Percentiles rank a stretch among this genome's conserved stretches.
These are phyloP conservation scores for Apodemia duryi DNA, from an alignment of 2,888 invertebrate genomes.

Conservation along the genomic window DNA sequence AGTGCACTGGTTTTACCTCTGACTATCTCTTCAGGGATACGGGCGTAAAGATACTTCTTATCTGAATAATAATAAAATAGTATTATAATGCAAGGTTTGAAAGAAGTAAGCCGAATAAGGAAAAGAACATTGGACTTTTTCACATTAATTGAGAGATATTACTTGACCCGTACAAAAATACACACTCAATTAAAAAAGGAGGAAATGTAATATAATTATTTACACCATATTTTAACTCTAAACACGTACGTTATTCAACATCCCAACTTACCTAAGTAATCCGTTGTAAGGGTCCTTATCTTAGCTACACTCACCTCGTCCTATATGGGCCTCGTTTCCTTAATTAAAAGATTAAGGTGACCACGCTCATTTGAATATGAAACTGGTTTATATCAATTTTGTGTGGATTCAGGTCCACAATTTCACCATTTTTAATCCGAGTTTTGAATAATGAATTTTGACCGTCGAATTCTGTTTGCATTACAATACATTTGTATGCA, in stretches of 20 bases:
- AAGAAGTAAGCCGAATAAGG: too few species aligned
- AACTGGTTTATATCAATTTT: constrained; percentile 43
- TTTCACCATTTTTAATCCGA: constrained; percentile 5
- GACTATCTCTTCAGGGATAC: too few species aligned
- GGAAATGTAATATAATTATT: not conserved
- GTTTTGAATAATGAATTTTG: constrained; percentile 11
- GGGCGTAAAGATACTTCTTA: too few species aligned
- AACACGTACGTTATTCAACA: constrained; percentile 12
- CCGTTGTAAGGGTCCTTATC: constrained; percentile 15
- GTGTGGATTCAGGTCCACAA: constrained; percentile 24
- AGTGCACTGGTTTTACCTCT: too few species aligned
- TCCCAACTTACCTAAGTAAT: constrained; percentile 12
- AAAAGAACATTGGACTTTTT: too few species aligned
- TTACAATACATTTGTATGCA: constrained; percentile 14
- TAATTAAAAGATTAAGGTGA: constrained; percentile 67
- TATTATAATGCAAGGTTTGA: too few species aligned
- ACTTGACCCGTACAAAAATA: too few species aligned
- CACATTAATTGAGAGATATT: too few species aligned
- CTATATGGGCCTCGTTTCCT: constrained; percentile 26
- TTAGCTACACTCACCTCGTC: not conserved
- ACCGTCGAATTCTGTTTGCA: constrained; percentile 5
- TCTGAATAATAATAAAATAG: too few species aligned
- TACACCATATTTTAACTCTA: not conserved
- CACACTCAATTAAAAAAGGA: not conserved
- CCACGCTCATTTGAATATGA: constrained; percentile 49